Evolutionary conservation across 2,888 invertebrate genomes (phyloP), one percentile per base, ranked within the genome.

Genomic region (Dinocampus coccinellae): DNA sequence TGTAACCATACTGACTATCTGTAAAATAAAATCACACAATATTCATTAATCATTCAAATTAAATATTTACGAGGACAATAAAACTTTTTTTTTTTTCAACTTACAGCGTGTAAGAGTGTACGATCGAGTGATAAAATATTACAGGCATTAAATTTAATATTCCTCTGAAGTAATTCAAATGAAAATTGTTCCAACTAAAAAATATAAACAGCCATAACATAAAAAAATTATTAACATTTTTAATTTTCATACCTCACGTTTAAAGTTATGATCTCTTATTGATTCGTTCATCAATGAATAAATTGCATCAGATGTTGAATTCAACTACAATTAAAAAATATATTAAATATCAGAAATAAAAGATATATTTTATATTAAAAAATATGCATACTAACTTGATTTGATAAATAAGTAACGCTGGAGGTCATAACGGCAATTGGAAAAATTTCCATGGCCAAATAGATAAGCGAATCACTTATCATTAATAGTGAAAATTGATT

Each of bases 91-190:
- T 29, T 42, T 67, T 20, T n/a, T 16, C 7, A 3, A 52, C 64
- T 42, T n/a, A 72, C 72, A 63, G 72, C 63, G 9, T 58, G 72
- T 53, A 72, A 16, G 7, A 72, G 68, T 13, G 52, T 36, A 68
- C 58, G 47, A 39, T 72, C 63, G 39, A 72, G n/a, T 24, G 58
- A 52, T n/a, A 72, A 60, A 1, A 72, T 58, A 11, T 53, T 34
- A 16, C 36, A 72, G 36, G 66, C 72, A 11, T 67, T 63, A n/a
- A 63, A 72, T 33, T 68, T 60, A 20, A 72, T 20, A n/a, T 55
- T 24, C 58, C 53, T 64, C 55, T 68, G 63, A 47, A 72, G 26
- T 52, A 72, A 20, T 26, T 68, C 72, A 20, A 68, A 58, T 11
- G 64, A 57, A 69, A 72, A 72, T 16, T 24, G 36, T 33, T 26